Conservation (phyloP, 2,797 vertebrate species). For the Sebastes ruberrimus region DNA sequence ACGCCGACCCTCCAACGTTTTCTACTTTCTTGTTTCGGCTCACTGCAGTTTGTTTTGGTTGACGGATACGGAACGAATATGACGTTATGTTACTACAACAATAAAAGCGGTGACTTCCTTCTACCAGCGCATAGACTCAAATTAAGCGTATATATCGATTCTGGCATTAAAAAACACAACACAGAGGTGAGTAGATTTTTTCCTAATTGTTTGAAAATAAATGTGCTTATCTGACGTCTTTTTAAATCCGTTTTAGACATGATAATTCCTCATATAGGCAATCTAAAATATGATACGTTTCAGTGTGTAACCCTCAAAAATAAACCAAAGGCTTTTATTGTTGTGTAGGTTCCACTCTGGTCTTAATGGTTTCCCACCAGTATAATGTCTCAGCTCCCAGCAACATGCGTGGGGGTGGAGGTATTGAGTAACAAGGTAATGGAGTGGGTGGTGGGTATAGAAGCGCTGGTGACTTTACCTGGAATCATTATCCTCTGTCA, state of each 20-base stretch:
- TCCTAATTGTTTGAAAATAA: neutral
- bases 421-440: constrained; percentile 57
- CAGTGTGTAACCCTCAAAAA: neutral
- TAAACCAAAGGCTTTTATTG: neutral
- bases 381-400: constrained; percentile 56
- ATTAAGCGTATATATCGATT: fast-evolving
- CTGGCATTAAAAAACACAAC: too few relatives aligned
- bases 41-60: too few relatives aligned
- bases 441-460: constrained; percentile 15
- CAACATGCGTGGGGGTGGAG: constrained; percentile 14
- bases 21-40: too few relatives aligned
- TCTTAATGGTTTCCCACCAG: constrained; percentile 59
- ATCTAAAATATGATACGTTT: neutral
- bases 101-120: too few relatives aligned
- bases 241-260: neutral
- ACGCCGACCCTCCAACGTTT: fast-evolving
- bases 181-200: too few relatives aligned
- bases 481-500: constrained; percentile 26
- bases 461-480: constrained; percentile 20
- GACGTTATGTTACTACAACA: too few relatives aligned
- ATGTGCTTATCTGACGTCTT: neutral
- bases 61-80: too few relatives aligned
- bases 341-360: constrained; percentile 9
- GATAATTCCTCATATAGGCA: neutral
- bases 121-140: too few relatives aligned